These are phyloP conservation scores for Diorhabda elongata DNA, from an alignment of 1,140 invertebrate genomes.

Conservation along the genomic window DNA sequence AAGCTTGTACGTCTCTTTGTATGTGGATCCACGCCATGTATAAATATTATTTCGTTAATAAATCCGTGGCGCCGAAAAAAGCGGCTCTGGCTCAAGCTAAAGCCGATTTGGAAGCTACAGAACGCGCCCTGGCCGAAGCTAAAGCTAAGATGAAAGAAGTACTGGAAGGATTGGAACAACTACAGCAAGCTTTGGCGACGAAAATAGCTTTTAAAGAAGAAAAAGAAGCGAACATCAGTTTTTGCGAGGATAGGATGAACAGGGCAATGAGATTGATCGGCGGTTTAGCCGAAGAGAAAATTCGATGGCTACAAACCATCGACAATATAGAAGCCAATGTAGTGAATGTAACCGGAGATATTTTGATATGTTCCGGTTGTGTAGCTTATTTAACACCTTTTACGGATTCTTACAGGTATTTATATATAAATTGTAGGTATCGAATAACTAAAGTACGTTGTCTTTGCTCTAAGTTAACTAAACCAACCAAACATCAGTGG, in stretches of 20 bases:
- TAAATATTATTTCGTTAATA: conserved; percentile 59
- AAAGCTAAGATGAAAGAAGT: conserved; percentile 58
- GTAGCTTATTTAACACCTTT: conserved; percentile 69
- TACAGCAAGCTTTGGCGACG: conserved; percentile 60
- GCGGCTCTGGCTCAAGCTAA: conserved; percentile 58
- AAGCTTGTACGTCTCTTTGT: conserved; percentile 71
- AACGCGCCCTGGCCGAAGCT: conserved; percentile 57
- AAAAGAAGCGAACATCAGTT: conserved; percentile 70
- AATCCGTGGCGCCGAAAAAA: conserved; percentile 59
- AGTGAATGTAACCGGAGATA: conserved; percentile 60
- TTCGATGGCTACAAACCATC: conserved; percentile 63
- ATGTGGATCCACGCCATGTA: conserved; percentile 67
- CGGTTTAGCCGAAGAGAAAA: conserved; percentile 52
- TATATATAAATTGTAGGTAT: neutral
- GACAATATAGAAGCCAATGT: conserved; percentile 56
- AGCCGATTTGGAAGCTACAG: conserved; percentile 57
- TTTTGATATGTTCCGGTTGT: conserved; percentile 59
- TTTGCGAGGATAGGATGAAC: conserved; percentile 72
- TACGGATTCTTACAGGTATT: conserved; percentile 53
- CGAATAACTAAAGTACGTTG: no score
- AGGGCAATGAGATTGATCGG: conserved; percentile 63
- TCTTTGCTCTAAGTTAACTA: no score
- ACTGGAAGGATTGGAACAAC: conserved; percentile 56
- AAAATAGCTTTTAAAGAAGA: conserved; percentile 61
- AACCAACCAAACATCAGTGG: no score